Base-by-base conservation (phyloP, 2,113 vertebrate genomes). In the Theristicus caerulescens region DNA sequence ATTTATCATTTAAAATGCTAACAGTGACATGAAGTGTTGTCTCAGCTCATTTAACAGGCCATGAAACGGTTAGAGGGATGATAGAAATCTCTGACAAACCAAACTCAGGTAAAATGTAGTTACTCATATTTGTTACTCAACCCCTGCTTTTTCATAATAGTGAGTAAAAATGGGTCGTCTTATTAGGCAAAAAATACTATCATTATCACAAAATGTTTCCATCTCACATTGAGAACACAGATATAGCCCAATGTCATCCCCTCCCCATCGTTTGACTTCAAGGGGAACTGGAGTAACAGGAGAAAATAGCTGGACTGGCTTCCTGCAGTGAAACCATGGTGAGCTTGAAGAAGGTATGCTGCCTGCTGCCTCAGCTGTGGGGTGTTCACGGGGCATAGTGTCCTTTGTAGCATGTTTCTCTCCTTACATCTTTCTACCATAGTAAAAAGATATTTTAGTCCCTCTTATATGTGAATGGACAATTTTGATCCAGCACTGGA, bases 1-100 rank as follows among this genome's bases (percentile, higher is more conserved):
- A 82, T 88, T 92, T 93, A 47, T 85, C 76, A 95, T 94, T 91
- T 84, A 73, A 94, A 96, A 94, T 87, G 67, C 27, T 86, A 94
- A 89, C 58, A 38, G 55, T 62, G 83, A 94, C 81, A 87, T 14
- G 32, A 84, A 92, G 49, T 54, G 73, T 79, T 95, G 74, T 88
- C 64, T 92, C 85, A 87, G 81, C 61, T 87, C 86, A 85, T 97
- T 95, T 93, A 94, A 89, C 86, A 66, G 42, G 49, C 81, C 4
- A 1, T 91, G 79, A 94, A 92, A 52, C 4, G 4, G 9, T 82
- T 79, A 80, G 82, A 64, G 88, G 58, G n/a, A 69, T 86, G 61
- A 82, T 61, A 54, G 77, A 96, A 89, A 85, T 80, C 57, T 82
- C 44, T 89, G 81, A 94, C n/a, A 82, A 85, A 54, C 26, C 34